Base-by-base conservation (phyloP, 2,113 vertebrate genomes). In the Rana temporaria region DNA sequence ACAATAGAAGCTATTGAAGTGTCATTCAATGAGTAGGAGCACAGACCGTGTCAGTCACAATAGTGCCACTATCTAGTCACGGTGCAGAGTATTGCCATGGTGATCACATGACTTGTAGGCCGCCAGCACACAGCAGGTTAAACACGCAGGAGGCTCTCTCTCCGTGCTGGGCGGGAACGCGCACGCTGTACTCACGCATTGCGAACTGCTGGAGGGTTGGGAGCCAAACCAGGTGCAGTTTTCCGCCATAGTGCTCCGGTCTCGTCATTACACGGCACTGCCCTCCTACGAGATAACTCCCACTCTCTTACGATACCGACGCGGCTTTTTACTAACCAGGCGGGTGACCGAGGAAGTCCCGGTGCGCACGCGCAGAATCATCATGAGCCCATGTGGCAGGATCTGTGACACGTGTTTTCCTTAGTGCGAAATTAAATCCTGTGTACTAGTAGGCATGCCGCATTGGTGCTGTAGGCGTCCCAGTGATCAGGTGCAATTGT, bases 111-210 rank as follows among this genome's bases (percentile, higher is more conserved):
- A 18, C 26, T 4, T n/a, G 65, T 17, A 38, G 70, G 71, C 71
- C 71, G 26, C 9, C 60, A 22, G 59, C 6, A 9, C 60, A 19
- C 22, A 32, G 16, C 16, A 15, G 42, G 42, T 66, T 65, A 79
- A 42, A 15, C 17, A 64, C 0, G 18, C 53, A 67, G n/a, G n/a
- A 9, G 0, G 42, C 64, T 2, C 12, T 48, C 9, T 48, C 42
- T 11, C 42, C 14, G 42, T 14, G 42, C 1, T 8, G 34, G 34
- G 52, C 67, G 78, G 78, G 66, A 52, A 20, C 56, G 55, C 56
- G 34, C 78, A 80, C 78, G 67, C n/a, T 57, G 55, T 80, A 80
- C 78, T 80, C 24, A 81, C 79, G 56, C 79, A 81, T 71, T 81
- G 79, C 57, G 38, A 53, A 59, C 56, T 32, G 68, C 17, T 63